A percentile compares a stretch with the other conserved stretches of the same genome.
Evolutionary conservation across 1,140 invertebrate species (phyloP).

Genomic region (Prorops nasuta): DNA sequence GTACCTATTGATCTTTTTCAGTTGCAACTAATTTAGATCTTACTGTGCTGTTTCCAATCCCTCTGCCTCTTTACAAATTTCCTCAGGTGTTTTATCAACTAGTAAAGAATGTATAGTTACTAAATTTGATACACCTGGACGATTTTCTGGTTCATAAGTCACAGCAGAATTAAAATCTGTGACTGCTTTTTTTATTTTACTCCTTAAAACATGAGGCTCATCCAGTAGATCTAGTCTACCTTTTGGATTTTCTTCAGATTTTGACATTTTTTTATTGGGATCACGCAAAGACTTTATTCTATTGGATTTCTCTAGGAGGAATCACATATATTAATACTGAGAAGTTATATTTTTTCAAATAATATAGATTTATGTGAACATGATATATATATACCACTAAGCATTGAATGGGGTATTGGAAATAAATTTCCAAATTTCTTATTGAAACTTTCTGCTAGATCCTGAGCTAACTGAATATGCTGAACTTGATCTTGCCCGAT

Average conservation of each 20-base stretch:
- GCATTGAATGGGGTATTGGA: constrained; percentile 68
- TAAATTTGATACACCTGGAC: constrained; percentile 89
- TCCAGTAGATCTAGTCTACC: constrained; percentile 82
- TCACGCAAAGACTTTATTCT: constrained; percentile 80
- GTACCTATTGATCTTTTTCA: no score
- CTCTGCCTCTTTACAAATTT: constrained; percentile 69
- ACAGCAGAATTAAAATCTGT: constrained; percentile 88
- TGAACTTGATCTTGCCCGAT: constrained; percentile 94
- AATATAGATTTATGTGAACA: no score
- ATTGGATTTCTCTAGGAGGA: no score
- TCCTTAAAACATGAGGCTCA: constrained; percentile 69
- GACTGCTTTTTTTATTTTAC: constrained; percentile 87
- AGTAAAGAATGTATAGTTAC: constrained; percentile 80
- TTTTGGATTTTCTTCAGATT: constrained; percentile 80
- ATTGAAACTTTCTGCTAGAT: constrained; percentile 83
- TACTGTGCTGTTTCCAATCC: constrained; percentile 72
- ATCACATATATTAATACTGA: constrained; percentile 52
- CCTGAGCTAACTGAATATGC: constrained; percentile 86
- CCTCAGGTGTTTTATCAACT: constrained; percentile 66
- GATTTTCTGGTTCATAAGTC: constrained; percentile 72
- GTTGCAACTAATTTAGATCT: no score
- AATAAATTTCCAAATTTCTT: constrained; percentile 73
- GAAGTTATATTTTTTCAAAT: no score
- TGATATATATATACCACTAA: constrained; percentile 60
- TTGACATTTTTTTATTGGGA: constrained; percentile 95